These are phyloP conservation scores for Lamproptera curius DNA, from an alignment of 2,888 invertebrate species.

Conservation along the genomic window DNA sequence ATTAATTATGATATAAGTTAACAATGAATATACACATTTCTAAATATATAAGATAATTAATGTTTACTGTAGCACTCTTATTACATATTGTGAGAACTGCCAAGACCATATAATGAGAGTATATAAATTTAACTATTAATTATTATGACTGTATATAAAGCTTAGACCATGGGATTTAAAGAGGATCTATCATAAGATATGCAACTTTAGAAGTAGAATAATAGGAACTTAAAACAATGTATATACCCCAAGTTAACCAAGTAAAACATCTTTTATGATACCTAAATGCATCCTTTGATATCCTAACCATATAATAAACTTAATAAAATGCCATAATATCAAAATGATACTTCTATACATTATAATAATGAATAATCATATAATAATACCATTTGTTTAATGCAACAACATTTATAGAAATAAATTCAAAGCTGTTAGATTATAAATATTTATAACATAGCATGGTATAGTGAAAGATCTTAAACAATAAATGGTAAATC, in stretches of 20 bases:
- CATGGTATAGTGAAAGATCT: conserved; percentile 23
- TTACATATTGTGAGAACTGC: conserved; percentile 22
- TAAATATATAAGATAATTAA: too few relatives aligned
- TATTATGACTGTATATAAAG: not conserved
- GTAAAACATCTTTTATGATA: too few relatives aligned
- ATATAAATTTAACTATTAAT: not conserved
- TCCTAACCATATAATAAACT: too few relatives aligned
- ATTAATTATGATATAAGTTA: conserved; percentile 15
- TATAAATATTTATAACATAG: conserved; percentile 29
- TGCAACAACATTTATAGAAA: conserved; percentile 16
- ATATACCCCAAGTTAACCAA: too few relatives aligned
- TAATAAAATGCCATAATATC: too few relatives aligned
- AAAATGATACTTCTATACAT: too few relatives aligned
- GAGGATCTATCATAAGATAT: not conserved
- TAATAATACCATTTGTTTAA: not conserved
- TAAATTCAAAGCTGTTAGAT: conserved; percentile 22
- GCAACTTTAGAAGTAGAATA: too few relatives aligned
- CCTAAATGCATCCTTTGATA: too few relatives aligned
- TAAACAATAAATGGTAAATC: conserved; percentile 57
- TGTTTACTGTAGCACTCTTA: conserved; percentile 32
- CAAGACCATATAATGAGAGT: not conserved
- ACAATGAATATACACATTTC: conserved; percentile 23
- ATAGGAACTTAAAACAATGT: too few relatives aligned
- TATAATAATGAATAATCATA: too few relatives aligned
- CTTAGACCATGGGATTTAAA: not conserved